These are phyloP conservation scores for Melanerpes aurifrons DNA, from an alignment of 2,113 vertebrate species.

Conservation along the genomic window DNA sequence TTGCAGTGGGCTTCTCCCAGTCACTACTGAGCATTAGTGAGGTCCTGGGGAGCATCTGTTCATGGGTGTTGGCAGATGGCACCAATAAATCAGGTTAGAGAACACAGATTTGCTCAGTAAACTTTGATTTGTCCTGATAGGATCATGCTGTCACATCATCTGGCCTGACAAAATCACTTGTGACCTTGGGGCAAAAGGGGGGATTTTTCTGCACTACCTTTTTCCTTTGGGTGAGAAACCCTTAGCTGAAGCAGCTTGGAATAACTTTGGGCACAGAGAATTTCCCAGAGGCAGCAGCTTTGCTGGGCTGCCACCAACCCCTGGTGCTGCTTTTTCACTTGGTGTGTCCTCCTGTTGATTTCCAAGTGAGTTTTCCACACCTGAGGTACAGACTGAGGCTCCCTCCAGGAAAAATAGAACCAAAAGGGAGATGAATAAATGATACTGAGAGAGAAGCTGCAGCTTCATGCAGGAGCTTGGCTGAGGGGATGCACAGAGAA, in stretches of 20 bases:
- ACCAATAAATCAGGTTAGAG: slow-evolving; percentile 65
- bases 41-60: slow-evolving; percentile 58
- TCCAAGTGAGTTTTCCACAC: neutral
- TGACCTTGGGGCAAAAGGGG: slow-evolving; percentile 19
- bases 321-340: neutral
- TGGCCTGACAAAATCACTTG: slow-evolving; percentile 35
- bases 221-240: neutral
- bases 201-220: neutral
- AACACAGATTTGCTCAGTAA: slow-evolving; percentile 61
- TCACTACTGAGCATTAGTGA: slow-evolving; percentile 44
- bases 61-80: slow-evolving; percentile 60
- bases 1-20: slow-evolving; percentile 32
- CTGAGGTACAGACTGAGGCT: neutral
- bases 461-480: neutral
- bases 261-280: neutral
- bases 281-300: neutral
- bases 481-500: neutral
- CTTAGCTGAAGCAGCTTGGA: neutral
- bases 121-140: slow-evolving; percentile 66
- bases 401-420: neutral
- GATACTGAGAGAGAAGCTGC: neutral
- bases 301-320: neutral
- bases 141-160: slow-evolving; percentile 52
- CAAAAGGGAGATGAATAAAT: neutral
- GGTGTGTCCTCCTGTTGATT: neutral